A percentile compares a stretch with the other conserved stretches of the same genome.
These are phyloP conservation scores for Doryteuthis pealeii DNA, from an alignment of 1,140 invertebrate genomes.

Conservation along the genomic window DNA sequence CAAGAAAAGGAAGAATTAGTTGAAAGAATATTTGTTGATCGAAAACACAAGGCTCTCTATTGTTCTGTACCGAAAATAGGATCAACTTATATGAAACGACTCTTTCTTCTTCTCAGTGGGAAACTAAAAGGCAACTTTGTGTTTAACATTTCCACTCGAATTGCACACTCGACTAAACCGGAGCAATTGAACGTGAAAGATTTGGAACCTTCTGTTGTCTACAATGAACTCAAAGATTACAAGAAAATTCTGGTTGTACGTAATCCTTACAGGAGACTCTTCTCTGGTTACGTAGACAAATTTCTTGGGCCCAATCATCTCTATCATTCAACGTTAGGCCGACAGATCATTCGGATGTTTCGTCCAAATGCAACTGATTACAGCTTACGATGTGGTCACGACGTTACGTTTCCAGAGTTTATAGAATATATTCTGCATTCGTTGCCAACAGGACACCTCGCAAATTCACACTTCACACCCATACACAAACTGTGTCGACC, in stretches of 20 bases:
- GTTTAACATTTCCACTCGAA: not conserved
- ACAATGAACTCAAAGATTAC: slow-evolving; percentile 4
- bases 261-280: slow-evolving; percentile 17
- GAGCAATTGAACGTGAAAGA: not conserved
- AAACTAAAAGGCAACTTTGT: not conserved
- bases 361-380: not conserved
- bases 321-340: slow-evolving; percentile 11
- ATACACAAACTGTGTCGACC: slow-evolving; percentile 16
- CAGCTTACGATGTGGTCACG: slow-evolving; percentile 13
- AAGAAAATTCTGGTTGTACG: slow-evolving; percentile 18
- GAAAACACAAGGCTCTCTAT: slow-evolving; percentile 3
- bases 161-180: not conserved
- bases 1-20: not conserved
- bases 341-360: not conserved
- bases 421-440: slow-evolving; percentile 14
- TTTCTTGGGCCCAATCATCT: slow-evolving; percentile 17
- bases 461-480: slow-evolving; percentile 17
- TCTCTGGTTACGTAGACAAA: slow-evolving; percentile 23
- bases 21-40: slow-evolving; percentile 1
- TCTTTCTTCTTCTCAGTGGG: not conserved
- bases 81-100: slow-evolving; percentile 11
- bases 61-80: slow-evolving; percentile 15
- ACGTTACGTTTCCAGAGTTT: slow-evolving; percentile 20
- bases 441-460: not conserved
- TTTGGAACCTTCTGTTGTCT: not conserved